Evolutionary conservation across 2,113 vertebrate genomes (phyloP).

Genomic region (Erythrolamprus reginae): DNA sequence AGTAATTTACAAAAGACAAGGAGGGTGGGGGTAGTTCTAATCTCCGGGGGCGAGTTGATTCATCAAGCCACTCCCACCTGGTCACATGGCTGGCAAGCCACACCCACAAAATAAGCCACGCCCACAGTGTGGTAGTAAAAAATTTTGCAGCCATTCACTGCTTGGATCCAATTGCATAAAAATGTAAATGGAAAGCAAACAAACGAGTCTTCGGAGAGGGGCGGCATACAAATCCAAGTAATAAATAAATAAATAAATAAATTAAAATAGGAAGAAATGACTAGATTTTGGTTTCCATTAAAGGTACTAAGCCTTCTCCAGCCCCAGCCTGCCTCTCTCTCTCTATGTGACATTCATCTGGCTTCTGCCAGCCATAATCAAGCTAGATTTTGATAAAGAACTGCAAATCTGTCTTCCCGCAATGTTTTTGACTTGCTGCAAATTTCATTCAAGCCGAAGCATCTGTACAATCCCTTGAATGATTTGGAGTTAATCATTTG

Average conservation of each 20-base stretch:
- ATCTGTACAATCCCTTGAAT: conserved; percentile 77
- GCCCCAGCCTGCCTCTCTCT: conserved; percentile 54
- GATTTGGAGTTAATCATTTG: conserved; percentile 91
- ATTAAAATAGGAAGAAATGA: conserved; percentile 75
- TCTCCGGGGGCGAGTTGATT: too few species aligned
- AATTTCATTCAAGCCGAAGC: conserved; percentile 74
- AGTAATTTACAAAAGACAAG: too few species aligned
- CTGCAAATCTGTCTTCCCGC: conserved; percentile 66
- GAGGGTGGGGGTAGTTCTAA: too few species aligned
- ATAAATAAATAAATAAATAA: too few species aligned
- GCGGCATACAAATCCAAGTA: too few species aligned
- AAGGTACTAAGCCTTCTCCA: conserved; percentile 59
- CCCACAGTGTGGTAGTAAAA: too few species aligned
- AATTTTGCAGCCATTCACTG: too few species aligned
- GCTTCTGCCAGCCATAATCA: conserved; percentile 69
- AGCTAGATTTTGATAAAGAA: conserved; percentile 79
- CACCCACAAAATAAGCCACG: too few species aligned
- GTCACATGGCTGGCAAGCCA: too few species aligned
- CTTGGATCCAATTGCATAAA: conserved; percentile 72
- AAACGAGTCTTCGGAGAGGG: too few species aligned
- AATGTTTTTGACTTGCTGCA: conserved; percentile 61
- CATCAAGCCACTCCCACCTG: too few species aligned
- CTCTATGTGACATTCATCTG: conserved; percentile 66
- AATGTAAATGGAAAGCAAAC: conserved; percentile 75
- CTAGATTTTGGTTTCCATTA: conserved; percentile 63